Evolutionary conservation across 2,797 vertebrate species (phyloP), one percentile per base, ranked within the genome.

Genomic region (Poecilia picta): DNA sequence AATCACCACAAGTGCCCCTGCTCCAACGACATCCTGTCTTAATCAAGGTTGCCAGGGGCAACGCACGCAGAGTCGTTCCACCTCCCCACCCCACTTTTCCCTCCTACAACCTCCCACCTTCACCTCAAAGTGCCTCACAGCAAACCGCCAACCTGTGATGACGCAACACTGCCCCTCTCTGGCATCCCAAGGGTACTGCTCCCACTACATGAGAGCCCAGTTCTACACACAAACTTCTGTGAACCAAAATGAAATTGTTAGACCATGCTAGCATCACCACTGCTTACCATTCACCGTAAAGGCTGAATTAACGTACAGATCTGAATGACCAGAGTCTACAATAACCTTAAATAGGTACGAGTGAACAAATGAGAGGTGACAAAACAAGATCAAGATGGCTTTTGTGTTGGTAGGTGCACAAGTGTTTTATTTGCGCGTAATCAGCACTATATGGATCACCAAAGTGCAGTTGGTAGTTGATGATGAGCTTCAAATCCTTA

Each of bases 31-130:
- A 74, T 85, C 74, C 78, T 33, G 78, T 90, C 85, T 88, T 93
- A 93, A 94, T 93, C 90, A 93, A 83, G 86, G 93, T 93, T 94
- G 90, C 93, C 87, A 92, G 31, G 83, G 89, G 92, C 76, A 91
- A 91, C 91, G 20, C 41, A 84, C 77, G 47, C 81, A 84, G 70
- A 43, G 83, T 31, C 5, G 11, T 15, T 55, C 73, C 64, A 71
- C 73, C 80, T n/a, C 33, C 59, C 70, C 15, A 7, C 1, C 73
- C 70, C 33, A n/a, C 55, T 16, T 39, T 59, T 59, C 72, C n/a
- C 23, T 23, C 72, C 81, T 75, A 75, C 77, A 75, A 1, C 11
- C 46, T 36, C 73, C 62, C 6, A 23, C 11, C 36, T 36, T 2
- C 72, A 11, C 25, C 36, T 46, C 10, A 66, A 79, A 81, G 41